Evolutionary conservation across 2,113 vertebrate species (phyloP), one percentile per base, ranked within the genome.

Genomic region (Pituophis catenifer): DNA sequence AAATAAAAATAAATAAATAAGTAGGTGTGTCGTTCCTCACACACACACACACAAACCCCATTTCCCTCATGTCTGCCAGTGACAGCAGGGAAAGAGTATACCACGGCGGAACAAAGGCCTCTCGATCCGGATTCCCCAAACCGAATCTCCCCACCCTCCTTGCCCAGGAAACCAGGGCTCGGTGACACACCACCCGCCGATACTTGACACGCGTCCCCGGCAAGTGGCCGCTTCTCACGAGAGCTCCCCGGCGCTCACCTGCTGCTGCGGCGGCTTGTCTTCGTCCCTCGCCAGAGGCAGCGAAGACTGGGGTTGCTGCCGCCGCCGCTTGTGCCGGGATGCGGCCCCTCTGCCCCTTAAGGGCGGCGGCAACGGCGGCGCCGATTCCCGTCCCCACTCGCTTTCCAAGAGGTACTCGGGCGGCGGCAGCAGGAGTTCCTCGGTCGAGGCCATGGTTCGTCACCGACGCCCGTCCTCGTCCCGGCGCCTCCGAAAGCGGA

Each of bases 361-460:
- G 24, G 70, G 29, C 38, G 70, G 29, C 38, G 89, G 55, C 50
- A 44, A 0, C 24, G 88, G 52, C 58, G 38, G 88, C 70, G 96
- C 92, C 89, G 52, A 87, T 50, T 91, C 97, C 81, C 91, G 26
- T 23, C 24, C 88, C 89, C 89, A 86, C 58, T 94, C 95, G 91
- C 94, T 92, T 58, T 55, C 86, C 44, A 90, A 15, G 38, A 93
- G 94, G 53, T 93, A 90, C 94, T 89, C 75, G 23, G 33, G 44
- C 6, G 33, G 44, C 6, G 9, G 87, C 26, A 38, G 50, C 91
- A 91, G 96, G 90, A 96, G 91, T 93, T 96, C 94, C 85, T 94
- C 88, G 19, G 94, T 95, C 10, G 97, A 97, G 26, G 96, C 97
- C 97, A 96, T 97, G 93, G 62, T 8, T 8, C 91, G 59, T 55